Base-by-base conservation (phyloP, 2,113 vertebrate genomes). In the Mormoops blainvillei region DNA sequence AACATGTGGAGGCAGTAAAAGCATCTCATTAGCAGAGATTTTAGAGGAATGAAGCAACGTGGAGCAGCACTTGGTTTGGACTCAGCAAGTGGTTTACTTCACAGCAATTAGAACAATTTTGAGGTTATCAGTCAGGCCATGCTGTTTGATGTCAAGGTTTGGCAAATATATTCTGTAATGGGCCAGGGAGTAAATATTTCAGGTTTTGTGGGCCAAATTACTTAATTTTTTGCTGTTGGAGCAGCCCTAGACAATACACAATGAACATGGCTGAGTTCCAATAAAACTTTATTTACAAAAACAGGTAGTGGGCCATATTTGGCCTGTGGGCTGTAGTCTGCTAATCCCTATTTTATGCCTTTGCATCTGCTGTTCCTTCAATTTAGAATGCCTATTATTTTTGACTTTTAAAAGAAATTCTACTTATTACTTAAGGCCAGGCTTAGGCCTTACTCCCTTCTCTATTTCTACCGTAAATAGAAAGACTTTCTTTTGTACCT, bases 281-380 rank as follows among this genome's bases (percentile, higher is more conserved):
- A 86, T 91, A 94, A 92, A 84, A 92, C 52, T 93, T 97, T 74
- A 91, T 68, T 76, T 91, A 87, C 15, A 94, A 92, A 83, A 88
- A 81, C 45, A 87, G 84, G 73, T 26, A 52, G 28, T 5, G 3
- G 63, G 52, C 45, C 78, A 52, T 4, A 77, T 76, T 36, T 83
- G 56, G 28, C 31, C 24, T 28, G 19, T 22, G 36, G 81, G 18
- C 5, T 22, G 0, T 36, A 45, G 61, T 56, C 33, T 94, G 4
- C 41, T 13, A 92, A 24, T 22, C 4, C 31, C 10, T 50, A 54
- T 77, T 54, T 89, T 56, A 84, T 56, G n/a, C 2, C 15, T 88
- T 56, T 63, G 48, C 0, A 82, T 18, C 31, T 68, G 45, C 43
- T 68, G 2, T 65, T 77, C 65, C 31, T 96, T 91, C 33, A 38